Percentiles rank a stretch among this genome's conserved stretches.
phyloP scores from a whole-genome alignment of 2,113 vertebrate genomes.

The Rhea americana region DNA sequence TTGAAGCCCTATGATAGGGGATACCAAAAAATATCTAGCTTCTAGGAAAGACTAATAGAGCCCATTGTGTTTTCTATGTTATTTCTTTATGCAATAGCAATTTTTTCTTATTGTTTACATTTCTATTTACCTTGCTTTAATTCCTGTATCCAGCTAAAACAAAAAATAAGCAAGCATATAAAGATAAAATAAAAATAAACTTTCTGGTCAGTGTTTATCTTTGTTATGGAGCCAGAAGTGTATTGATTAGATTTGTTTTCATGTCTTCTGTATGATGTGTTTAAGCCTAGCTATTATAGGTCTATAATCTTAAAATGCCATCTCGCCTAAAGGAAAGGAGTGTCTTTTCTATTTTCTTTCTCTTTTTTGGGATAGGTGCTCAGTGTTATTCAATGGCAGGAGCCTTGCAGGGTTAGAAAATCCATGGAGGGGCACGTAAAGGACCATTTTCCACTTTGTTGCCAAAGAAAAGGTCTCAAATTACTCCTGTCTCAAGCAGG shows the following conservation, averaged over 20 bases:
- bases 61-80: not conserved
- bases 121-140: not conserved
- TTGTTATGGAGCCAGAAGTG: not conserved
- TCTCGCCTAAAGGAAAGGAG: not conserved
- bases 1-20: not conserved
- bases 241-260: not conserved
- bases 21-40: not conserved
- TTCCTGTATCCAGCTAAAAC: not conserved
- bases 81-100: not conserved
- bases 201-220: not conserved
- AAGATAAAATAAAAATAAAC: not conserved
- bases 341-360: not conserved
- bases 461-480: not conserved
- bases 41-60: not conserved
- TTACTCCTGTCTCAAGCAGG: not conserved
- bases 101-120: not conserved
- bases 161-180: not conserved
- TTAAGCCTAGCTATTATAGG: not conserved
- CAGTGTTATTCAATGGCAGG: not conserved
- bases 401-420: not conserved
- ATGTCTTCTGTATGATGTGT: not conserved
- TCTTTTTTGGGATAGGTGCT: not conserved
- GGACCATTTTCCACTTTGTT: fast-evolving
- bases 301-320: not conserved
- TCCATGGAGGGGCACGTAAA: not conserved